These are phyloP conservation scores for Pseudorhiza aurosa DNA, from an alignment of 30 jellyfish, hydroid and myxozoan species.

Conservation along the genomic window DNA sequence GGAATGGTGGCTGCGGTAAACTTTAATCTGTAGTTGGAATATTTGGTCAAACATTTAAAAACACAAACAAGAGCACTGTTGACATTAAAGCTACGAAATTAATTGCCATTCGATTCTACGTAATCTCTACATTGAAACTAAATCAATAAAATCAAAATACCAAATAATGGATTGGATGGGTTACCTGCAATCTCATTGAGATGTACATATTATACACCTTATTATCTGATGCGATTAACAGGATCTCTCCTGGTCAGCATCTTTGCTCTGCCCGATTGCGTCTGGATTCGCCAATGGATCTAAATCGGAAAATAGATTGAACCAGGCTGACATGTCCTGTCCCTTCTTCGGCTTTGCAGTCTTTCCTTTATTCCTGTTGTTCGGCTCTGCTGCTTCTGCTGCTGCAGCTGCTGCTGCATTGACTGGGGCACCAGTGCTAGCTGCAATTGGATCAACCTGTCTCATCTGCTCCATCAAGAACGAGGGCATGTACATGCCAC, in stretches of 20 bases:
- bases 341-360: constrained; percentile 65
- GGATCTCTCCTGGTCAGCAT: constrained; percentile 76
- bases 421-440: constrained; percentile 72
- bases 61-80: too few species aligned
- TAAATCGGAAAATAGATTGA: constrained; percentile 94
- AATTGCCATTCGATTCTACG: too few species aligned
- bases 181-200: too few species aligned
- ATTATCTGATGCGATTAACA: constrained; percentile 23
- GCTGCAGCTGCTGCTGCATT: constrained; percentile 59
- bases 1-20: too few species aligned
- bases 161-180: too few species aligned
- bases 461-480: constrained; percentile 93
- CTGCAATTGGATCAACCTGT: constrained; percentile 86
- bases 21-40: too few species aligned
- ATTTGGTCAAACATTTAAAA: too few species aligned
- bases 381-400: constrained; percentile 71
- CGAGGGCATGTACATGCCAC: constrained; percentile 94
- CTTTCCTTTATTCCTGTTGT: constrained; percentile 32
- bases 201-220: too few species aligned
- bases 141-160: too few species aligned
- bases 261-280: constrained; percentile 76
- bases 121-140: too few species aligned
- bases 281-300: constrained; percentile 99
- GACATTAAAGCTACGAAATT: too few species aligned
- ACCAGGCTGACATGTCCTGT: constrained; percentile 99